Percentiles rank a stretch among this genome's conserved stretches.
Conservation (phyloP, 1,140 invertebrate genomes). For the Drosophila mauritiana region DNA sequence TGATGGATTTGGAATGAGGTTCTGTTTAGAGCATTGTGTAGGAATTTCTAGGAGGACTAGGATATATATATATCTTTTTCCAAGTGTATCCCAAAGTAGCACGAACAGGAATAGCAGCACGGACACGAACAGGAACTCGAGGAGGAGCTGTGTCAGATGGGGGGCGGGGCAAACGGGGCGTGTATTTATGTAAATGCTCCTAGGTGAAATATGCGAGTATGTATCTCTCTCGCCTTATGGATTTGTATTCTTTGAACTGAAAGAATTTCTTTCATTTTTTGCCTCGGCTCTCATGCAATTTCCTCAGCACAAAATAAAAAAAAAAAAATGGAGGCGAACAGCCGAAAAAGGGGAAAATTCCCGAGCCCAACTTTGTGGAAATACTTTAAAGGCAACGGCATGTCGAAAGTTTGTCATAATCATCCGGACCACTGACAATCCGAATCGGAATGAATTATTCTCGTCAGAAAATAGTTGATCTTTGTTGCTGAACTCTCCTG, state of each 20-base stretch:
- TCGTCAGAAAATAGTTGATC: slow-evolving; percentile 13
- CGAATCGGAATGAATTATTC: slow-evolving; percentile 9
- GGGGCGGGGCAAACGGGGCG: slow-evolving; percentile 14
- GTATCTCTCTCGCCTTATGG: slow-evolving; percentile 53
- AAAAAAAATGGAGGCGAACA: slow-evolving; percentile 8
- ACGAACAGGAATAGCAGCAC: slow-evolving; percentile 34
- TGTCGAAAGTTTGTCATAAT: slow-evolving; percentile 48
- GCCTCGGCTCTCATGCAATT: slow-evolving; percentile 33
- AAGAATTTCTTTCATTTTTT: slow-evolving; percentile 61
- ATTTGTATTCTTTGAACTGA: slow-evolving; percentile 53
- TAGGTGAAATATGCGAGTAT: slow-evolving; percentile 42
- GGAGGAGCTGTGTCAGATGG: background rate
- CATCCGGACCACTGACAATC: slow-evolving; percentile 31
- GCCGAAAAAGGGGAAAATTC: slow-evolving; percentile 31
- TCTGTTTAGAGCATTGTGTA: too few relatives aligned
- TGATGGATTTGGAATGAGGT: too few relatives aligned
- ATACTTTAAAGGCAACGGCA: slow-evolving; percentile 42
- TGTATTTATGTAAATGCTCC: slow-evolving; percentile 48
- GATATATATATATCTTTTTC: background rate
- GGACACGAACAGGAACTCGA: slow-evolving; percentile 21
- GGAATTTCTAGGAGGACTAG: too few relatives aligned
- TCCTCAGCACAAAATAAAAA: slow-evolving; percentile 32
- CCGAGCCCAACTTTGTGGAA: slow-evolving; percentile 43
- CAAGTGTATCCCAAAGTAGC: slow-evolving; percentile 27
- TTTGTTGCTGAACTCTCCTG: slow-evolving; percentile 3